Evolutionary conservation across 2,888 invertebrate species (phyloP).

Genomic region (Drymonia ruficornis): DNA sequence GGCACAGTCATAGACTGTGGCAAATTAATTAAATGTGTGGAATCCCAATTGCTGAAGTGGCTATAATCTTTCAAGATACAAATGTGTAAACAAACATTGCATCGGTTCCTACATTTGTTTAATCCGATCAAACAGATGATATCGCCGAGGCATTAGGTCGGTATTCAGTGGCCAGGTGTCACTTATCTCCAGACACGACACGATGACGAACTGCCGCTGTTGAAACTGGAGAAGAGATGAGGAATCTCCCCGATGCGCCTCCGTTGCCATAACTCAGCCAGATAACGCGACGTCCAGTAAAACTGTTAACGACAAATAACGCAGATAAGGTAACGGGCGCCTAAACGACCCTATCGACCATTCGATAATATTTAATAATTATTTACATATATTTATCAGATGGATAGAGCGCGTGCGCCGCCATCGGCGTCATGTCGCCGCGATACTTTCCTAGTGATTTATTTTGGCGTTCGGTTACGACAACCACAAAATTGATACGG

Average conservation of each 20-base stretch:
- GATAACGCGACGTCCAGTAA: slow-evolving; percentile 71
- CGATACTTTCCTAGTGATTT: slow-evolving; percentile 58
- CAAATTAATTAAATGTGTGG: too few species aligned
- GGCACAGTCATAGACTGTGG: too few species aligned
- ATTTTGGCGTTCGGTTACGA: slow-evolving; percentile 54
- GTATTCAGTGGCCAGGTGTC: slow-evolving; percentile 41
- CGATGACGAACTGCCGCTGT: slow-evolving; percentile 53
- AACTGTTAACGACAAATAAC: slow-evolving; percentile 82
- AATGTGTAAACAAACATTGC: background rate
- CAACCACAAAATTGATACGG: slow-evolving; percentile 38
- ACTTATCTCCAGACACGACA: slow-evolving; percentile 56
- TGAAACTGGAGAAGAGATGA: slow-evolving; percentile 68
- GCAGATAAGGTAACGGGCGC: slow-evolving; percentile 77
- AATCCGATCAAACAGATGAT: slow-evolving; percentile 36
- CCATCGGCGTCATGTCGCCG: slow-evolving; percentile 60
- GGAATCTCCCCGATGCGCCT: slow-evolving; percentile 52
- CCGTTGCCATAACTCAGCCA: slow-evolving; percentile 74
- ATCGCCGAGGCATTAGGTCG: slow-evolving; percentile 32
- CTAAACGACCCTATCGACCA: slow-evolving; percentile 79
- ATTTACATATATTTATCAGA: slow-evolving; percentile 81
- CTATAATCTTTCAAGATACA: background rate
- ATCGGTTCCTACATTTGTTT: slow-evolving; percentile 11
- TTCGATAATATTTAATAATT: slow-evolving; percentile 82
- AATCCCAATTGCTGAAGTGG: background rate
- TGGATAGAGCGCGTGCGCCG: slow-evolving; percentile 67